Percentiles rank a stretch among this genome's conserved stretches.
phyloP scores from a whole-genome alignment of 1,140 invertebrate genomes.

The Bradysia coprophila region DNA sequence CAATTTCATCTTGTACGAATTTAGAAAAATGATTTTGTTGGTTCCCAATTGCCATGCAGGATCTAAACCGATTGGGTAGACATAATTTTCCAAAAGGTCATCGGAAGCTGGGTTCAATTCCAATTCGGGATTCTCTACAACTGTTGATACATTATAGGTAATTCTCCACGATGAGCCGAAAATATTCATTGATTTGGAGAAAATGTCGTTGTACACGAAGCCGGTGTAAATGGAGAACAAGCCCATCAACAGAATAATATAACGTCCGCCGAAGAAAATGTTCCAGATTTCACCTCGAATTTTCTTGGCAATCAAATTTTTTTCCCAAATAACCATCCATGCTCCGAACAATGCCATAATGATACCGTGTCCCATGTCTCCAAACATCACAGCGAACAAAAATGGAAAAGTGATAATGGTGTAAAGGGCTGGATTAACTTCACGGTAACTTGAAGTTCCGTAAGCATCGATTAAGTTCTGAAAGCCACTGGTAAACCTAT shows the following conservation, averaged over 20 bases:
- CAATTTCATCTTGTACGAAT: constrained; percentile 98
- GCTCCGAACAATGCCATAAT: constrained; percentile 55
- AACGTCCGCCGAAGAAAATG: constrained; percentile 94
- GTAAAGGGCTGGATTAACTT: constrained; percentile 90
- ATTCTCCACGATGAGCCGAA: constrained; percentile 71
- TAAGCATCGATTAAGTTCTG: constrained; percentile 93
- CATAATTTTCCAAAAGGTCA: constrained; percentile 25
- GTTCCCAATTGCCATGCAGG: constrained; percentile 76
- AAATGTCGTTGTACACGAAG: constrained; percentile 94
- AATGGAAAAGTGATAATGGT: constrained; percentile 97
- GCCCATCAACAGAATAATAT: constrained; percentile 96
- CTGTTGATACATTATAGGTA: constrained; percentile 32
- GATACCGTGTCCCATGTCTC: constrained; percentile 82
- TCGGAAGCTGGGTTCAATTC: constrained; percentile 43
- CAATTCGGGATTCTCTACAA: constrained; percentile 28
- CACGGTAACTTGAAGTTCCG: constrained; percentile 80
- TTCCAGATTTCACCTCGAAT: constrained; percentile 79
- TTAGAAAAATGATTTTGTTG: constrained; percentile 95
- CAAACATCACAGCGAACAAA: constrained; percentile 96
- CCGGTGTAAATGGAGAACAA: constrained; percentile 94
- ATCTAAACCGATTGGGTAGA: constrained; percentile 76
- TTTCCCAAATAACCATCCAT: constrained; percentile 64
- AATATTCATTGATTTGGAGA: constrained; percentile 89
- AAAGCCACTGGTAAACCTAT: constrained; percentile 91
- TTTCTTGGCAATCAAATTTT: constrained; percentile 40